These are phyloP conservation scores for Cromileptes altivelis DNA, from an alignment of 2,113 vertebrate genomes.

Conservation along the genomic window DNA sequence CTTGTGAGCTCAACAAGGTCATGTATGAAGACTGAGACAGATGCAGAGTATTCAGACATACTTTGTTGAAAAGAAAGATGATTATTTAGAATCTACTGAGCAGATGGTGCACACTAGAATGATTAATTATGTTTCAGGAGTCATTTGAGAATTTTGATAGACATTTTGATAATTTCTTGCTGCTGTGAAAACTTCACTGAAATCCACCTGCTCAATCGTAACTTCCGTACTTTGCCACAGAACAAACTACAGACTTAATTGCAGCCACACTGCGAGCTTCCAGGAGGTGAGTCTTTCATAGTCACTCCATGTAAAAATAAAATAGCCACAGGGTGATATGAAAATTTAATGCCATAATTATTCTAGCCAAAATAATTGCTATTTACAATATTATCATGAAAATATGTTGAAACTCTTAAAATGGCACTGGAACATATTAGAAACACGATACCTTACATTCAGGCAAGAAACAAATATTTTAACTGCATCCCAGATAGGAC, in stretches of 20 bases:
- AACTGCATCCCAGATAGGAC: too few relatives aligned
- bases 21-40: not conserved
- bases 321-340: too few relatives aligned
- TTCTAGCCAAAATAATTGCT: too few relatives aligned
- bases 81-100: not conserved
- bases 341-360: too few relatives aligned
- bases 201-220: not conserved
- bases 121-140: not conserved
- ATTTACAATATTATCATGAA: too few relatives aligned
- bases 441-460: too few relatives aligned
- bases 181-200: not conserved
- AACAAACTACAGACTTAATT: not conserved
- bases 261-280: not conserved
- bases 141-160: not conserved
- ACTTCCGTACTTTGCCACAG: not conserved
- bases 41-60: not conserved
- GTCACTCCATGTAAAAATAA: too few relatives aligned
- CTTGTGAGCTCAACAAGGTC: not conserved
- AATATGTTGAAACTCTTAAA: too few relatives aligned
- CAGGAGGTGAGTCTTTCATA: not conserved
- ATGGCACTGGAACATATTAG: too few relatives aligned
- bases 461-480: too few relatives aligned
- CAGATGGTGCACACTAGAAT: not conserved
- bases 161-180: not conserved
- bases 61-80: not conserved